Percentiles rank a stretch among this genome's conserved stretches.
These are phyloP conservation scores for Drymodes brunneopygia DNA, from an alignment of 2,113 vertebrate species.

Conservation along the genomic window DNA sequence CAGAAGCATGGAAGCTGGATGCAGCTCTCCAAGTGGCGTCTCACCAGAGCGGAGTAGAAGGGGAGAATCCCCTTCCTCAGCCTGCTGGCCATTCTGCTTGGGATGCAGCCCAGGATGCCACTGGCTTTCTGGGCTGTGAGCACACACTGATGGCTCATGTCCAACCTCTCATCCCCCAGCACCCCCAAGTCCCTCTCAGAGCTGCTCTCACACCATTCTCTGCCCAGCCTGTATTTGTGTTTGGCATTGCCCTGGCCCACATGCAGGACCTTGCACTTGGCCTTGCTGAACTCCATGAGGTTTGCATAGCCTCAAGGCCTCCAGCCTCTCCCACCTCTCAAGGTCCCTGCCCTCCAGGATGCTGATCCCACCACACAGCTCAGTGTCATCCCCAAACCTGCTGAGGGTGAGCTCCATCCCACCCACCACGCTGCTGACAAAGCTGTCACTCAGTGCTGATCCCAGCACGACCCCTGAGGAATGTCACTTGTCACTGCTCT, in stretches of 20 bases:
- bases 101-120: background rate
- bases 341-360: background rate
- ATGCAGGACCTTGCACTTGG: background rate
- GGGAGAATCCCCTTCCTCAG: background rate
- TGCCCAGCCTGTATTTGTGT: background rate
- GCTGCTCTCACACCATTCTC: background rate
- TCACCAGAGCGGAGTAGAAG: accelerated
- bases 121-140: background rate
- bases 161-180: background rate
- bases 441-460: no score
- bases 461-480: background rate
- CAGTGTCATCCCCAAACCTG: background rate
- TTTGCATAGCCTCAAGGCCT: background rate
- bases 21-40: background rate
- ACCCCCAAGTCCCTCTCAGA: background rate
- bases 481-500: background rate
- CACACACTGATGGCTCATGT: background rate
- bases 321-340: background rate
- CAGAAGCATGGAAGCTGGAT: background rate
- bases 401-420: background rate
- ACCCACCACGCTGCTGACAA: accelerated
- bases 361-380: background rate
- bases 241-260: background rate
- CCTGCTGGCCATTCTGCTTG: background rate
- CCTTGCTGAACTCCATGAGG: background rate